Conservation (phyloP, 2,888 invertebrate species). For the Drosophila affinis region DNA sequence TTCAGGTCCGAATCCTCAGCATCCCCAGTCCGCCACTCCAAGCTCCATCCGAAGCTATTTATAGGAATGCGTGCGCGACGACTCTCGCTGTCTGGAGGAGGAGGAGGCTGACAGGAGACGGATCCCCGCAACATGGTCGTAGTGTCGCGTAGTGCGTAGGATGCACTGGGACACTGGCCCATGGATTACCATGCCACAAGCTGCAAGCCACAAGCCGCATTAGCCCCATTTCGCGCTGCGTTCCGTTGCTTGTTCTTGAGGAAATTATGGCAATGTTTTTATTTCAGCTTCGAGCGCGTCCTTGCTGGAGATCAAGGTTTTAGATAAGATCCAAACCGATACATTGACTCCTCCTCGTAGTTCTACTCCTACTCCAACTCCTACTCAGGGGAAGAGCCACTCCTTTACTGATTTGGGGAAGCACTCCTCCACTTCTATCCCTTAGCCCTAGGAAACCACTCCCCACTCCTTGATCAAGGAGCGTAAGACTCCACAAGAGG, state of each 20-base stretch:
- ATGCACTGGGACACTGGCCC: not conserved
- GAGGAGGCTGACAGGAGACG: constrained; percentile 35
- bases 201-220: not conserved
- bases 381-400: not conserved
- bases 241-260: constrained; percentile 44
- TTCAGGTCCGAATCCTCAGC: constrained; percentile 7
- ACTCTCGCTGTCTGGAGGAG: constrained; percentile 14
- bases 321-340: constrained; percentile 55
- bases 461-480: not conserved
- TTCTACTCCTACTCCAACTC: not conserved
- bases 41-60: constrained; percentile 51
- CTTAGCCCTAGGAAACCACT: not conserved
- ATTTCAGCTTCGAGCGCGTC: constrained; percentile 44
- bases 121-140: constrained; percentile 21
- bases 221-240: constrained; percentile 40
- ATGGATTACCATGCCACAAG: constrained; percentile 5
- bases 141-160: constrained; percentile 9
- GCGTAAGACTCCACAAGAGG: too few species aligned
- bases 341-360: constrained; percentile 47
- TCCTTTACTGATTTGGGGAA: too few species aligned
- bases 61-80: constrained; percentile 42
- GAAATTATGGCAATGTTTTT: constrained; percentile 69
- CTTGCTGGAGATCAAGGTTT: constrained; percentile 60
- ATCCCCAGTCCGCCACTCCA: constrained; percentile 6
- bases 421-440: not conserved